These are phyloP conservation scores for Saimiri boliviensis DNA, from an alignment of 2,113 vertebrate species.

Conservation along the genomic window DNA sequence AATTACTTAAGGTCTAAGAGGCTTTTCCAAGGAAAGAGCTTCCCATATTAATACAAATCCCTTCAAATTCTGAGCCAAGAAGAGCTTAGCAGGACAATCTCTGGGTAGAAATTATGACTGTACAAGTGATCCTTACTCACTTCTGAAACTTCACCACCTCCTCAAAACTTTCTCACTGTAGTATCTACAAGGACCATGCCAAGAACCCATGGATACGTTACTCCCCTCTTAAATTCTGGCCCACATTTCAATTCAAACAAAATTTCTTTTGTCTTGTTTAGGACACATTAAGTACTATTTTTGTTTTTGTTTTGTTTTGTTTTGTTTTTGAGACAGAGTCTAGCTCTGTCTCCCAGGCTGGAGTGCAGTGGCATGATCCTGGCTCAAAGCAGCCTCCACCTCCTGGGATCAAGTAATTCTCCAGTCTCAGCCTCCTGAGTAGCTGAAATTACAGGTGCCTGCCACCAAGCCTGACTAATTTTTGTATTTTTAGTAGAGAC, in stretches of 20 bases:
- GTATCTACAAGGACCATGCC: not conserved
- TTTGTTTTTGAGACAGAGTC: too few relatives aligned
- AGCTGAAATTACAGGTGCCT: too few relatives aligned
- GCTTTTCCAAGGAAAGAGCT: slow-evolving; percentile 42
- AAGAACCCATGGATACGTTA: not conserved
- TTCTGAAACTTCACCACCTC: not conserved
- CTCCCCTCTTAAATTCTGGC: not conserved
- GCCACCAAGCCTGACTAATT: too few relatives aligned
- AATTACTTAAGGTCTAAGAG: slow-evolving; percentile 43
- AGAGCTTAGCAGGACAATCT: not conserved
- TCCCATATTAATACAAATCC: not conserved
- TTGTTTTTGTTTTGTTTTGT: not conserved
- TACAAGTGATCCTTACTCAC: not conserved
- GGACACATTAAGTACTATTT: not conserved
- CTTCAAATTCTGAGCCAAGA: not conserved
- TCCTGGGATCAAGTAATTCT: too few relatives aligned
- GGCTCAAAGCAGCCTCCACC: too few relatives aligned
- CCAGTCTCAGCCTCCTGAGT: too few relatives aligned
- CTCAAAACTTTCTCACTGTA: not conserved
- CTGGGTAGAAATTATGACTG: not conserved
- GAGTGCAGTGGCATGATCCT: too few relatives aligned
- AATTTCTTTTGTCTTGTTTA: not conserved
- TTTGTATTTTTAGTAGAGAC: too few relatives aligned
- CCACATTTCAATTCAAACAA: slow-evolving; percentile 27
- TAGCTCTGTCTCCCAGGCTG: too few relatives aligned